These are phyloP conservation scores for Puma concolor DNA, from an alignment of 2,113 vertebrate species.

Conservation along the genomic window DNA sequence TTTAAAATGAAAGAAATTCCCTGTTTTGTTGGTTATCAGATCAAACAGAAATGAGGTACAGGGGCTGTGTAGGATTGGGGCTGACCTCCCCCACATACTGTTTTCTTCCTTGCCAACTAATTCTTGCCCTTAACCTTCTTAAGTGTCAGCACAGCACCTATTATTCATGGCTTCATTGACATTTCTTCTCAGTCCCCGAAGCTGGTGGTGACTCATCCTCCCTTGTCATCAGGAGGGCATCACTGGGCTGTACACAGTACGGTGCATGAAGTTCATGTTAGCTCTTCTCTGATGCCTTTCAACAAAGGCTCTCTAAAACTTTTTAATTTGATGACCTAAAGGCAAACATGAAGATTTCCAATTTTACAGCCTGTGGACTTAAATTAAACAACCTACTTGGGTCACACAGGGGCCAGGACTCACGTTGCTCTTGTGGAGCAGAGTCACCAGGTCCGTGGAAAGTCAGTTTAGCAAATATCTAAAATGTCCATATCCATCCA, in stretches of 20 bases:
- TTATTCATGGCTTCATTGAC: constrained; percentile 68
- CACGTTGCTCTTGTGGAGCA: neutral
- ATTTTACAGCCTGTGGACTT: constrained; percentile 12
- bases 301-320: constrained; percentile 8
- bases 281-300: constrained; percentile 47
- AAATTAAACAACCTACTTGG: constrained; percentile 35
- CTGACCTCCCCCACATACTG: neutral
- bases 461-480: neutral
- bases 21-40: neutral
- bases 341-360: constrained; percentile 1
- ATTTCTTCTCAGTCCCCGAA: constrained; percentile 68
- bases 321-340: constrained; percentile 48
- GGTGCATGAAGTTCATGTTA: neutral
- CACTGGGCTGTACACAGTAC: neutral
- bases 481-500: neutral
- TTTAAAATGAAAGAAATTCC: neutral
- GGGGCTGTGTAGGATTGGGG: neutral
- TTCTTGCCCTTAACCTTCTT: constrained; percentile 66
- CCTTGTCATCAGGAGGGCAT: neutral
- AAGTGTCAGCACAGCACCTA: constrained; percentile 48
- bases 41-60: neutral
- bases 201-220: constrained; percentile 63
- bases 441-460: neutral
- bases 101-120: constrained; percentile 58
- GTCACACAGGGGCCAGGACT: neutral